A percentile compares a stretch with the other conserved stretches of the same genome.
Conservation (phyloP, 2,888 invertebrate genomes). For the Platycheirus rosarum region DNA sequence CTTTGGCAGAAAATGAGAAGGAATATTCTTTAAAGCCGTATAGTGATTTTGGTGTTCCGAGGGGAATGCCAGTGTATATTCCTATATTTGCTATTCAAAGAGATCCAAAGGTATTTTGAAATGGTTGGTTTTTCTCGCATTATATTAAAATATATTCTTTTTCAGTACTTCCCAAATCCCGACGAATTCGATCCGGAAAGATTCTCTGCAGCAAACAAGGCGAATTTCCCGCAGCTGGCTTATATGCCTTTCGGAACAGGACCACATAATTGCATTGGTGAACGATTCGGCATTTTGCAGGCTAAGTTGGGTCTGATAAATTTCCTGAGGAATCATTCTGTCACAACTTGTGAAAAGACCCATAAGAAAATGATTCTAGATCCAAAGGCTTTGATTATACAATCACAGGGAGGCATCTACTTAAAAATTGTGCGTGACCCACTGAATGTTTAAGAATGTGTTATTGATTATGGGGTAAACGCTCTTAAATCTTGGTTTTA, state of each 20-base stretch:
- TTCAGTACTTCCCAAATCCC: conserved; percentile 80
- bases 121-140: neutral
- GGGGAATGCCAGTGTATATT: conserved; percentile 74
- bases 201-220: conserved; percentile 75
- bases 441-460: neutral
- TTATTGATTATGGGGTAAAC: no score
- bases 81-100: conserved; percentile 73
- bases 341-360: conserved; percentile 76
- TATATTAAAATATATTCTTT: conserved; percentile 2
- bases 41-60: conserved; percentile 72
- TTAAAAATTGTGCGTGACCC: conserved; percentile 75
- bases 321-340: conserved; percentile 76
- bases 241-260: conserved; percentile 81
- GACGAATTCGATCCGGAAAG: conserved; percentile 79
- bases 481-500: no score
- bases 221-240: conserved; percentile 77
- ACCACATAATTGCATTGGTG: conserved; percentile 81
- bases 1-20: conserved; percentile 40
- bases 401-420: conserved; percentile 78
- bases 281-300: conserved; percentile 80
- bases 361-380: conserved; percentile 78
- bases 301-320: conserved; percentile 79
- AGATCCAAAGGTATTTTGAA: conserved; percentile 65
- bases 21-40: conserved; percentile 69
- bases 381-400: conserved; percentile 79